Percentiles rank a stretch among this genome's conserved stretches.
Conservation (phyloP, 2,888 invertebrate species). For the Bembecia ichneumoniformis region DNA sequence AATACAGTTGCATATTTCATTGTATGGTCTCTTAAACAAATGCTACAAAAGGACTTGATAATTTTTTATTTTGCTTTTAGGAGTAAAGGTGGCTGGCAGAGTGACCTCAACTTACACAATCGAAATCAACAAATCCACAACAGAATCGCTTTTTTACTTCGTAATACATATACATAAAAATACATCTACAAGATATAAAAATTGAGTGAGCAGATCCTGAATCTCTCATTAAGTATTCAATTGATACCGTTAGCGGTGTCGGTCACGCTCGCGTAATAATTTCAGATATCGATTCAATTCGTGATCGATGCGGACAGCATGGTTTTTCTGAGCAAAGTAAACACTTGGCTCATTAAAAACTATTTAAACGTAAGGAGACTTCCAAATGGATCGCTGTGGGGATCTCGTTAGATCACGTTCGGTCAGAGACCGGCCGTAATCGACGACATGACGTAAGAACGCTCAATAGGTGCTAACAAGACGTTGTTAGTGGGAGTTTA, state of each 20-base stretch:
- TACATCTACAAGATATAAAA: neutral
- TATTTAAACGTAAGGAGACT: constrained; percentile 35
- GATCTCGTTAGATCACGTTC: constrained; percentile 46
- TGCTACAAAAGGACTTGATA: neutral
- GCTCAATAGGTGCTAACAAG: constrained; percentile 56
- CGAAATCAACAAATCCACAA: too few relatives aligned
- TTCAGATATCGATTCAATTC: constrained; percentile 40
- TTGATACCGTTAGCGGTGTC: constrained; percentile 23
- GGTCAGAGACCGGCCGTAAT: constrained; percentile 28
- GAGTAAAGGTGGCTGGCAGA: too few relatives aligned
- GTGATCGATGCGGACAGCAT: constrained; percentile 28
- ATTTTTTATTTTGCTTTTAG: too few relatives aligned
- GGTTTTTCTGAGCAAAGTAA: constrained; percentile 27
- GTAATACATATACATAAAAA: too few relatives aligned
- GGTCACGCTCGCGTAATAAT: constrained; percentile 38
- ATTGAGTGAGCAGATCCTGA: neutral
- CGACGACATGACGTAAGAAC: constrained; percentile 44
- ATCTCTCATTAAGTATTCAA: constrained; percentile 16
- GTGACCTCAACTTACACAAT: too few relatives aligned
- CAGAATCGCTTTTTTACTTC: too few relatives aligned
- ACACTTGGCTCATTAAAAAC: constrained; percentile 40
- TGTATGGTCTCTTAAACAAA: neutral
- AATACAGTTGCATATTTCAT: neutral
- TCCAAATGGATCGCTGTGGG: constrained; percentile 37
- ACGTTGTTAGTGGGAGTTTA: constrained; percentile 33